Evolutionary conservation across 1,140 invertebrate species (phyloP), one percentile per base, ranked within the genome.

Genomic region (Drosophila takahashii): DNA sequence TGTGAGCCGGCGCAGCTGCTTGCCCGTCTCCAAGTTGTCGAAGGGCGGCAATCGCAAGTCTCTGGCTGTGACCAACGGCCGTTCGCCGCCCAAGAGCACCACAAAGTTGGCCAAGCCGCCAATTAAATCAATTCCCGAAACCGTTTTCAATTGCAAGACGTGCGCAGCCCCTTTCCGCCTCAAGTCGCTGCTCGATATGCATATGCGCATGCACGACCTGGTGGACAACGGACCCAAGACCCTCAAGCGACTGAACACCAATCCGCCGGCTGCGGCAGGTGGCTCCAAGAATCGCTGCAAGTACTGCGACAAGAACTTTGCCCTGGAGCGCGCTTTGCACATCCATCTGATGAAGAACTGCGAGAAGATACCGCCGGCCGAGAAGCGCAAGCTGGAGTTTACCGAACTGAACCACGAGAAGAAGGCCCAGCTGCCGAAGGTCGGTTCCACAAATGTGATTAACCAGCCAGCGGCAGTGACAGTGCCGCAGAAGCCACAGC

Each of bases 331-430:
- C 9, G 83, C 90, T 2, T 59, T 91, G 6, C 90, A 91, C 41
- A 90, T 91, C 18, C 90, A 91, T 52, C 59, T 91, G 9, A 74
- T 91, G 86, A 76, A 89, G 42, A 85, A 91, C 32, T 91, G 90
- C 44, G 59, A 62, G 39, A 91, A 91, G 41, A 91, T 91, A 48
- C 90, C 90, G 16, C 86, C 90, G 8, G 29, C 45, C 2, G 90
- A 91, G 6, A 90, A 91, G 57, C 86, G 86, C 13, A 91, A 91
- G 29, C 72, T 91, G 0, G 18, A 79, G n/a, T 91, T 52, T 10
- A 87, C 86, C 1, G 90, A 91, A 41, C 54, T 91, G 1, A 90
- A 91, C 58, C 90, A 91, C 15, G 83, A 78, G 0, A 69, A 72
- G 32, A 91, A 91, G 48, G 90, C 90, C 13, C 71, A 87, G 69